Base-by-base conservation (phyloP, 35 echinoderm and acorn worm species). In the Hemicentrotus pulcherrimus region DNA sequence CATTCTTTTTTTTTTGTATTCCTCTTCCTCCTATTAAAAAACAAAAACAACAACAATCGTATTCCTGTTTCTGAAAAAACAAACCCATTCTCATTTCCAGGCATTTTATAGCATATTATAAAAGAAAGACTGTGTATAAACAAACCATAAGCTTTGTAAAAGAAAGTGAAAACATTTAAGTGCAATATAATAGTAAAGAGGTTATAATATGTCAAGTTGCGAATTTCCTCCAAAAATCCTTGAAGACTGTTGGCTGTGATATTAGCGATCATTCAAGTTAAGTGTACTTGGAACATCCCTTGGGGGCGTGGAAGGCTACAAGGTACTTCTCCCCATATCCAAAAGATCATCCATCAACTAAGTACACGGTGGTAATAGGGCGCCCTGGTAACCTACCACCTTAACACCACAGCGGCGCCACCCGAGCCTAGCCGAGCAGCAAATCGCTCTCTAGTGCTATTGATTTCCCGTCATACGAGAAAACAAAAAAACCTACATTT, bases 361-460 rank as follows among this genome's bases (percentile, higher is more conserved):
- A 78, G 19, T 28, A 78, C 65, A 78, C 65, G 7, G 6, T 15
- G 32, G 88, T 24, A 90, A 90, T 45, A 59, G 88, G 32, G 88
- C 32, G 32, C 32, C 88, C 9, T 41, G 88, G 88, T 47, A 47
- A 47, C 32, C 46, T 90, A 28, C 48, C 48, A 58, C 91, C 47
- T 46, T 93, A 58, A 52, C 16, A 55, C 46, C 32, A 47, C 32
- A 90, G 88, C 32, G 91, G 91, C 91, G 91, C 91, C 91, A 93
- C 46, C 30, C 32, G 91, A 50, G 91, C 46, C 46, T 24, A 19
- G n/a, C 30, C 48, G 91, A 32, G 48, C 46, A 31, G 30, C 45
- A 93, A 93, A 93, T 93, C 91, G 91, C 91, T 93, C 48, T 93
- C 46, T 32, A 93, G 91, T 47, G 91, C 48, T 93, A 93, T 93